Percentiles rank a stretch among this genome's conserved stretches.
These are phyloP conservation scores for Tanypteryx hageni DNA, from an alignment of 2,888 invertebrate genomes.

Conservation along the genomic window DNA sequence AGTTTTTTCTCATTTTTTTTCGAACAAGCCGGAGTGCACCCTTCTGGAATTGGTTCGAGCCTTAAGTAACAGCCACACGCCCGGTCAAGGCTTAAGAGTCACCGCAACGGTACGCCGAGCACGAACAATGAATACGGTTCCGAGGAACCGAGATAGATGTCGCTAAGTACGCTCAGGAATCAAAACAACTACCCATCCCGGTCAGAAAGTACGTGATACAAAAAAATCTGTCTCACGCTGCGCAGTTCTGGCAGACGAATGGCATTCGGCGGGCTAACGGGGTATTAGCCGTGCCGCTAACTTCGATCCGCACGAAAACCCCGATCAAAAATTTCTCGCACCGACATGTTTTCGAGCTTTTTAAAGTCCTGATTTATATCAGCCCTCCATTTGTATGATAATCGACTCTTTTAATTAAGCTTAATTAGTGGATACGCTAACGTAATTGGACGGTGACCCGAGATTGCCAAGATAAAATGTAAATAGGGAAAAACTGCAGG, in stretches of 20 bases:
- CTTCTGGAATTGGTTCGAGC: neutral
- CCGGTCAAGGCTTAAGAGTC: constrained; percentile 23
- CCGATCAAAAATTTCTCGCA: neutral
- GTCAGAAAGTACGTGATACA: neutral
- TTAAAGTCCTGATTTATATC: neutral
- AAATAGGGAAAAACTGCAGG: no score
- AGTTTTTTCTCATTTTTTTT: constrained; percentile 1
- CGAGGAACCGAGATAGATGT: constrained; percentile 7
- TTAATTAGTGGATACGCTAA: neutral
- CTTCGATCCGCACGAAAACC: neutral
- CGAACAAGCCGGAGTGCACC: neutral
- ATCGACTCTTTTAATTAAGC: neutral
- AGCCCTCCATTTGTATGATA: neutral
- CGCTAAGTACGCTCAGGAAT: constrained; percentile 1
- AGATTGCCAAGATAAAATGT: neutral
- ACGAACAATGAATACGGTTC: neutral
- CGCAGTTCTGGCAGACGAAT: neutral
- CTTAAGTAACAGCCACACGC: neutral
- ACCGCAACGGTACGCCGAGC: neutral
- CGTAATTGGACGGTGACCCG: neutral
- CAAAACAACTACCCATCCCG: neutral
- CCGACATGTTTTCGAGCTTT: neutral
- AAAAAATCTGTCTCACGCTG: neutral
- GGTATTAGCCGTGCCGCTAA: neutral
- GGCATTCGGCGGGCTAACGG: neutral